Evolutionary conservation across 2,797 vertebrate genomes (phyloP), one percentile per base, ranked within the genome.

Genomic region (Propithecus perrieri): DNA sequence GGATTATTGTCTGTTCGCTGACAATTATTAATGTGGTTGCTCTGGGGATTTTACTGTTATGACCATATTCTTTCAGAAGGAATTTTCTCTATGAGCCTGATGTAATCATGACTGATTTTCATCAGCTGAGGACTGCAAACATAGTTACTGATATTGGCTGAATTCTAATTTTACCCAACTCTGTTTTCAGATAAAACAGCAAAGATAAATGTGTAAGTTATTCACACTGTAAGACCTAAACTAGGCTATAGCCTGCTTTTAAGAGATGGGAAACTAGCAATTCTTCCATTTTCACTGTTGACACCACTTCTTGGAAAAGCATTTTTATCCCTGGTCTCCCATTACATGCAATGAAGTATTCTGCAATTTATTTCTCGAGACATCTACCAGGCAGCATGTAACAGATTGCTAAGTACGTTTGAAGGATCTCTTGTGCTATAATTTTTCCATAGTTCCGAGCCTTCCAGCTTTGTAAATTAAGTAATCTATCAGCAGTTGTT

Each of bases 331-430:
- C 38, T 65, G 4, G 7, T 41, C 67, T 74, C n/a, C 30, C 55
- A 61, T 89, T 18, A 63, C 38, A 74, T 14, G 33, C 63, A 43
- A 18, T 71, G 28, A 91, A 86, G 59, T 79, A 15, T 69, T 94
- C 84, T n/a, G 14, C 90, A 28, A 41, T 92, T 90, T 89, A 71
- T 87, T 95, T 96, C 91, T 88, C 48, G 53, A 94, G 92, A 57
- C 50, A 63, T 71, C 30, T 65, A 48, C n/a, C 43, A 63, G 93
- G 65, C 46, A 80, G 67, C 41, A 75, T 69, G 41, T 85, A 87
- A 87, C 67, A 57, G 57, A 87, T 53, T 81, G 41, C 55, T 43
- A 61, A 96, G 30, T 91, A 79, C 48, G 33, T 93, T 61, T 81
- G 84, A 96, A 97, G 89, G 30, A 93, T 67, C 86, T 89, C 33